phyloP scores from a whole-genome alignment of 1,140 invertebrate species.

The Drosophila persimilis region DNA sequence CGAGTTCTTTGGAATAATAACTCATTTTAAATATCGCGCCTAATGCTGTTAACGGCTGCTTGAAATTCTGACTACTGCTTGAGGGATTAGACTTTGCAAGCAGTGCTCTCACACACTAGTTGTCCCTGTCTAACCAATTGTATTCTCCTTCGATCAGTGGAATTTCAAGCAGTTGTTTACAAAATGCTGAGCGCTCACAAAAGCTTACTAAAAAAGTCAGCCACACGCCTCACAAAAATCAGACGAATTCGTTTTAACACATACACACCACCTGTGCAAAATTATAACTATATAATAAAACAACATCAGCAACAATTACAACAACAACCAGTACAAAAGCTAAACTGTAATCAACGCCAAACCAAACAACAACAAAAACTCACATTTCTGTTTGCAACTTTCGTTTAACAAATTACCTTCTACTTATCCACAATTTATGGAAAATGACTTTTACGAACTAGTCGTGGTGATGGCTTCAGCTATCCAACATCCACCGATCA shows the following conservation, averaged over 20 bases:
- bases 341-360: constrained; percentile 40
- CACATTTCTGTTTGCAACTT: constrained; percentile 51
- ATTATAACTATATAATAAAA: constrained; percentile 48
- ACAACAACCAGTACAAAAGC: constrained; percentile 29
- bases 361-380: constrained; percentile 39
- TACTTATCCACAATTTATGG: constrained; percentile 75
- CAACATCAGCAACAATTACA: constrained; percentile 18
- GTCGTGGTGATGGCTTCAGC: constrained; percentile 94
- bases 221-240: constrained; percentile 25
- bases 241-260: constrained; percentile 16
- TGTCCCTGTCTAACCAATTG: no score
- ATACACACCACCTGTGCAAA: constrained; percentile 35
- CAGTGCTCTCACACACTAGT: no score
- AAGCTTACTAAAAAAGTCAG: constrained; percentile 29
- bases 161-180: constrained; percentile 3
- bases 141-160: no score
- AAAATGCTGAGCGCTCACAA: not conserved
- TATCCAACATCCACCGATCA: constrained; percentile 92
- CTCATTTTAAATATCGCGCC: constrained; percentile 19
- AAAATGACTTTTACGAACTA: constrained; percentile 83
- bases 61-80: constrained; percentile 8
- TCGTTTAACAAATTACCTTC: constrained; percentile 67
- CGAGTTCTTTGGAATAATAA: constrained; percentile 17
- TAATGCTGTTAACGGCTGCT: constrained; percentile 3
- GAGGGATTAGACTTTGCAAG: no score